These are phyloP conservation scores for Dolichopus griseipennis DNA, from an alignment of 2,888 invertebrate species.

Conservation along the genomic window DNA sequence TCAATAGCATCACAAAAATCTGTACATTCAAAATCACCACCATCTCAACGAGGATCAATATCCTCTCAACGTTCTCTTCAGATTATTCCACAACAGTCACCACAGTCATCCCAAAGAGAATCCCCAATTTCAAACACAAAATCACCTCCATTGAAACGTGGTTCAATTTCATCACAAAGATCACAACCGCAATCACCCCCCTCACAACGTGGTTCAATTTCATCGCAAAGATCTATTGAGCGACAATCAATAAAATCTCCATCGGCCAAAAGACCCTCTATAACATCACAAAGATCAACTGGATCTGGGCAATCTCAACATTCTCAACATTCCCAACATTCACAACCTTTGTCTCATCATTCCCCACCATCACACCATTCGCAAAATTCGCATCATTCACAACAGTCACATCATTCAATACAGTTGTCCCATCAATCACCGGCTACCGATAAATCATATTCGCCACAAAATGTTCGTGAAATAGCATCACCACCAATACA, in stretches of 20 bases:
- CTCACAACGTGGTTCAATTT: conserved; percentile 6
- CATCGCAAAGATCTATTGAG: neutral
- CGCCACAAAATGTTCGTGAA: neutral
- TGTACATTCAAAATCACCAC: conserved; percentile 9
- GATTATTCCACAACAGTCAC: neutral
- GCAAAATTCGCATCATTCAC: neutral
- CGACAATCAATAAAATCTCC: neutral
- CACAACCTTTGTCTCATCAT: too few species aligned
- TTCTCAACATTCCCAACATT: neutral
- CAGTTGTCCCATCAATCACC: neutral
- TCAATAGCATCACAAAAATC: conserved; percentile 28
- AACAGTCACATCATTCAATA: neutral
- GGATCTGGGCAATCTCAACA: neutral
- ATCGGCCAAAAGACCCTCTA: neutral
- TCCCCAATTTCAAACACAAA: conserved; percentile 38
- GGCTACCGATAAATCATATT: neutral
- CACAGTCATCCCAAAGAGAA: conserved; percentile 1
- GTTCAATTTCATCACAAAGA: conserved; percentile 8
- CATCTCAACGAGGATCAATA: neutral
- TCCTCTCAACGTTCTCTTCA: conserved; percentile 8
- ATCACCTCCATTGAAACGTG: conserved; percentile 28
- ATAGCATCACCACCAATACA: neutral
- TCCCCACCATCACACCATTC: neutral
- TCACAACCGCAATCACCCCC: conserved; percentile 11
- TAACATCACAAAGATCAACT: neutral